phyloP scores from a whole-genome alignment of 2,113 vertebrate species.

The Salvelinus fontinalis region DNA sequence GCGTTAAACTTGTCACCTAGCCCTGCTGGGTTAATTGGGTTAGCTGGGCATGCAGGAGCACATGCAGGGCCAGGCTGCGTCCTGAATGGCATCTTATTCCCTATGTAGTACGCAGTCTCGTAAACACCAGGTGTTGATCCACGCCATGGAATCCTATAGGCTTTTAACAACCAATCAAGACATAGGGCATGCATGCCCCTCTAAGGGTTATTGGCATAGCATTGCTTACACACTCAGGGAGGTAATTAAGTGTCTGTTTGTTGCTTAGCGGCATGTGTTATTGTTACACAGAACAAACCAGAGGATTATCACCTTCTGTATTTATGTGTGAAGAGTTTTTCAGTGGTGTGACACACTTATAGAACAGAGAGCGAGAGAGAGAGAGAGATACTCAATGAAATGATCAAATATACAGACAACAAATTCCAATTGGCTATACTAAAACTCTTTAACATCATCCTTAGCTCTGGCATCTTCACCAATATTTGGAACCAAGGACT shows the following conservation, averaged over 20 bases:
- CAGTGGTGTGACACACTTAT: no score
- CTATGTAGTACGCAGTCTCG: slow-evolving; percentile 1
- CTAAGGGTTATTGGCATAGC: background rate
- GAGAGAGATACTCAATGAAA: no score
- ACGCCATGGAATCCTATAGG: slow-evolving; percentile 7
- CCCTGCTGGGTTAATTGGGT: slow-evolving; percentile 25
- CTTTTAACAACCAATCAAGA: slow-evolving; percentile 1
- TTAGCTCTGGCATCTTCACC: no score
- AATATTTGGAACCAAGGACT: no score
- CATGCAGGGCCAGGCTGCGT: background rate
- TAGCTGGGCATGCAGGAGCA: slow-evolving; percentile 27
- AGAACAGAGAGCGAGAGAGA: no score
- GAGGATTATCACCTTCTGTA: no score
- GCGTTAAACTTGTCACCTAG: slow-evolving; percentile 25
- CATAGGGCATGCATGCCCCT: background rate
- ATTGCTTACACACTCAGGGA: background rate
- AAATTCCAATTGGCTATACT: no score
- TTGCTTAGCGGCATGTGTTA: background rate
- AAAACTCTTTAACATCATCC: no score
- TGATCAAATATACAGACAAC: no score
- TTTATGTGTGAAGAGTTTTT: no score
- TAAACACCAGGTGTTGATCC: slow-evolving; percentile 53
- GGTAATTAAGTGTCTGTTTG: background rate
- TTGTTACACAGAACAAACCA: no score
- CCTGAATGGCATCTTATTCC: no score